Conservation (phyloP, 2,113 vertebrate species). For the Mirza zaza region DNA sequence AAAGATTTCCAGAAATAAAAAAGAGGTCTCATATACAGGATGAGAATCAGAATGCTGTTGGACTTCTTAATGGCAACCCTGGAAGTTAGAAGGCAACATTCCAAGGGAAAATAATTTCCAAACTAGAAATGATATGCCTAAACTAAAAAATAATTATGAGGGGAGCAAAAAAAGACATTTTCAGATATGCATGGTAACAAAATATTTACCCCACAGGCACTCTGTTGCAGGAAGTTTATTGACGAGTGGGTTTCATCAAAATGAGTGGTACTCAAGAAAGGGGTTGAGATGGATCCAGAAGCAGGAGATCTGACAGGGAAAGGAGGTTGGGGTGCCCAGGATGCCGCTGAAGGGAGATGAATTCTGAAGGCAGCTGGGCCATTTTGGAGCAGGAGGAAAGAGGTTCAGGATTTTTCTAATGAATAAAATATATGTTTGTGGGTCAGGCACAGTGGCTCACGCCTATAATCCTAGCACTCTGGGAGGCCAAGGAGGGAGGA, state of each 20-base stretch:
- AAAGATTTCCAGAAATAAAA: slow-evolving; percentile 9
- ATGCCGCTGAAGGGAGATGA: not conserved
- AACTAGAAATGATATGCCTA: not conserved
- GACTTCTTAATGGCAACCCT: not conserved
- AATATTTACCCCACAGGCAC: not conserved
- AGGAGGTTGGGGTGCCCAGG: not conserved
- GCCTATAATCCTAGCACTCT: too few species aligned
- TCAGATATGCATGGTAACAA: not conserved
- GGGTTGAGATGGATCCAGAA: not conserved
- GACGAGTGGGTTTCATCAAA: not conserved
- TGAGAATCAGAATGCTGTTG: not conserved
- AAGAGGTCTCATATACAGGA: not conserved
- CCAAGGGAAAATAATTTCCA: not conserved
- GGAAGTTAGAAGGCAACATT: not conserved
- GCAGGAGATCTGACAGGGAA: not conserved
- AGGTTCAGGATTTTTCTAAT: not conserved
- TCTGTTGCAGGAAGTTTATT: not conserved
- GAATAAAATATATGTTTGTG: not conserved
- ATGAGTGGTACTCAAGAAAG: not conserved
- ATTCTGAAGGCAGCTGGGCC: not conserved
- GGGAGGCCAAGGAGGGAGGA: too few species aligned
- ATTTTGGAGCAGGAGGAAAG: not conserved
- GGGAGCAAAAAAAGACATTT: not conserved
- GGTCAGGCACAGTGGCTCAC: too few species aligned
- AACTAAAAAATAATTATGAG: not conserved